phyloP scores from a whole-genome alignment of 1,140 invertebrate species.

The Heliothis subflexa region DNA sequence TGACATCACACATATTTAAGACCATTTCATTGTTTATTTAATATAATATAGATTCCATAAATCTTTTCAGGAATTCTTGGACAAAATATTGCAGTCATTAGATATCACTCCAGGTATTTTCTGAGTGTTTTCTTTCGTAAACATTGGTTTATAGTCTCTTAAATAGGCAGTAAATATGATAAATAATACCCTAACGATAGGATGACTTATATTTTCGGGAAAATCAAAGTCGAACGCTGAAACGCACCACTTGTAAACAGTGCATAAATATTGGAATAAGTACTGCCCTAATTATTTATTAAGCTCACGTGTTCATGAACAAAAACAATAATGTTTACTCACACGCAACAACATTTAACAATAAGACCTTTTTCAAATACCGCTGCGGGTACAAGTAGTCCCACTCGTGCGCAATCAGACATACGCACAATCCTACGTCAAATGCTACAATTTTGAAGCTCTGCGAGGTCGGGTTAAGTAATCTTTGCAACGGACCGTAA shows the following conservation, averaged over 20 bases:
- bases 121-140: too few species aligned
- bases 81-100: neutral
- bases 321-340: constrained; percentile 17
- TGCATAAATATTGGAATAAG: neutral
- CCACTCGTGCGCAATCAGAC: constrained; percentile 12
- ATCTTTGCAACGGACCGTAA: constrained; percentile 73
- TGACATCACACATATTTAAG: constrained; percentile 29
- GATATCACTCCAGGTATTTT: neutral
- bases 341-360: constrained; percentile 20
- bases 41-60: neutral
- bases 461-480: constrained; percentile 70
- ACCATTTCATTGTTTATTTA: neutral
- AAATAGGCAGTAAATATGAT: too few species aligned
- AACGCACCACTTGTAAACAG: too few species aligned
- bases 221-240: too few species aligned
- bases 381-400: constrained; percentile 18
- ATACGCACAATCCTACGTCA: constrained; percentile 32
- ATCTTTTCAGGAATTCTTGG: neutral
- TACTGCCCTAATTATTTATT: neutral
- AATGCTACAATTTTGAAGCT: constrained; percentile 42
- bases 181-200: too few species aligned
- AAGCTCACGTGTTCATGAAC: neutral
- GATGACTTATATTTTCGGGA: too few species aligned
- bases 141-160: too few species aligned
- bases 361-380: neutral